Base-by-base conservation (phyloP, 2,113 vertebrate species). In the Romanogobio albipinnatus region DNA sequence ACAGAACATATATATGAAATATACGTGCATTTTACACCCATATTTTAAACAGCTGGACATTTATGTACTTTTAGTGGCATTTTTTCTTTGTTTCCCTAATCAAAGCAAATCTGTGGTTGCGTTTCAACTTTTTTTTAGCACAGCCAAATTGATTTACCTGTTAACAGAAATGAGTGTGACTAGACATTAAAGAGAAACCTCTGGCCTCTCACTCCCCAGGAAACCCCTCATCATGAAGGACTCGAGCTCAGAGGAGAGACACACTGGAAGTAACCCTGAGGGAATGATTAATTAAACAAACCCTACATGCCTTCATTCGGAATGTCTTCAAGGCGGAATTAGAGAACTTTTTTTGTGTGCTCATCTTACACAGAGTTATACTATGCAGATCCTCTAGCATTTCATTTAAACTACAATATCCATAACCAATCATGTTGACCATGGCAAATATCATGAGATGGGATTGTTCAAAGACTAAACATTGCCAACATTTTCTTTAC, bases 121-220 rank as follows among this genome's bases (percentile, higher is more conserved):
- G 56, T 24, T 62, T 62, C 0, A 26, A 0, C 10, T 22, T 22
- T 22, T 43, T 71, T 10, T 19, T 29, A 29, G 29, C 19, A 36
- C 49, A 61, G 84, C 0, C n/a, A 9, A 33, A 45, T 87, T 93
- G 91, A 93, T 91, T 89, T 89, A 80, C 89, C 83, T 80, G 51
- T 56, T 56, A 33, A 81, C 77, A 87, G 10, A 47, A 66, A 78
- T 62, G 59, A 81, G 82, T 85, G 36, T 81, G 68, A 71, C 88
- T 85, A 62, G 71, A 75, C 70, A 82, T 82, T 86, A 82, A 47
- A 86, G 79, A 26, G 33, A 9, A 76, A 43, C 61, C 51, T 84
- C 29, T 78, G 75, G 77, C 47, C 33, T 19, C 75, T 53, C 75
- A 53, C 75, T 84, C 73, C 76, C 53, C 10, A 24, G 36, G 76